Evolutionary conservation across 2,113 vertebrate species (phyloP).

Genomic region (Pollimyrus isidori): DNA sequence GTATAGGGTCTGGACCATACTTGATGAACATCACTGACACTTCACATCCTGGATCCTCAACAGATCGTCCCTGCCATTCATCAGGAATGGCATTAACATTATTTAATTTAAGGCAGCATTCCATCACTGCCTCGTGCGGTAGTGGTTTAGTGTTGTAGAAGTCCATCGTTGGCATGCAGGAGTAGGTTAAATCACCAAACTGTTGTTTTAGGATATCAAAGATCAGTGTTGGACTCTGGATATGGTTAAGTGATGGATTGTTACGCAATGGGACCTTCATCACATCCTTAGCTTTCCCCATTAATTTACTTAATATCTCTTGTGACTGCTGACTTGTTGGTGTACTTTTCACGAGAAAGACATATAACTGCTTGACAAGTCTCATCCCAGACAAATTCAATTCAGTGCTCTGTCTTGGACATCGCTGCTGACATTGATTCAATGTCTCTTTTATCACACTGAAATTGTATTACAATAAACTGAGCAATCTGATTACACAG

Average conservation of each 20-base stretch:
- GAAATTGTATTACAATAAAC: too few species aligned
- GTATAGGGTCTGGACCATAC: neutral
- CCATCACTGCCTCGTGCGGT: neutral
- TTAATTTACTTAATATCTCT: neutral
- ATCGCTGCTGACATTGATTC: too few species aligned
- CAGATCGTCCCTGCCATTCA: neutral
- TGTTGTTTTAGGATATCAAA: neutral
- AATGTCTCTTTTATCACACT: too few species aligned
- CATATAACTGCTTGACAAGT: too few species aligned
- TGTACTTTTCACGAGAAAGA: neutral
- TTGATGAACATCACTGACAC: neutral
- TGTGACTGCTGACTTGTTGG: neutral
- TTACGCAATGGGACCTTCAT: neutral
- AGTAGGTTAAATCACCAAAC: neutral
- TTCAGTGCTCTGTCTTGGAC: too few species aligned
- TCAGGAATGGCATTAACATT: neutral
- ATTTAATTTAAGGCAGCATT: neutral
- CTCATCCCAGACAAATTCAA: too few species aligned
- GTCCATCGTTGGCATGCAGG: neutral
- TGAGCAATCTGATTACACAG: too few species aligned
- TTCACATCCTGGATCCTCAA: neutral
- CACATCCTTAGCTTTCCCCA: neutral
- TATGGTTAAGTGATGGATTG: neutral
- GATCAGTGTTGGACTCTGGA: neutral
- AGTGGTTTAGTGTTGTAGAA: neutral